Base-by-base conservation (phyloP, 2,888 invertebrate genomes). In the Platycheirus albimanus region DNA sequence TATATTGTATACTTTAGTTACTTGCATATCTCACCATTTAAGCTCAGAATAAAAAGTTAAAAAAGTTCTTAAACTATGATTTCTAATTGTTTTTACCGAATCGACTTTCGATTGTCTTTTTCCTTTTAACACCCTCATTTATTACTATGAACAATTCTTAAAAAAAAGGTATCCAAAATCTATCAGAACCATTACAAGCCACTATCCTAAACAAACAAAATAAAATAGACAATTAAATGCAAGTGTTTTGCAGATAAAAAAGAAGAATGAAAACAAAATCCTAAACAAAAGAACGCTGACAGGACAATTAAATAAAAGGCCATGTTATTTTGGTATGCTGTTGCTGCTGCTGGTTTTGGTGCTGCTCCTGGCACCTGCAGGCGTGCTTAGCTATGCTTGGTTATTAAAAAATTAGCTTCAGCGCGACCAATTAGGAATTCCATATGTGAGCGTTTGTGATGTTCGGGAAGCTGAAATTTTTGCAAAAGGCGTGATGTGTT, bases 351-450 rank as follows among this genome's bases (percentile, higher is more conserved):
- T 52, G n/a, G 4, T 24, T 3, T 3, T 63, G 28, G 49, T 61
- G 52, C 15, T 52, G 19, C 69, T 41, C 45, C 19, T 64, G 47
- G 19, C 80, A 76, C 76, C 80, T 80, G 64, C 75, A 64, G 80
- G 76, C 70, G 28, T 30, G 28, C 58, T 75, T 38, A 80, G n/a
- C n/a, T n/a, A n/a, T n/a, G 76, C 76, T 81, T 81, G 76, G 80
- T 76, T 76, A 81, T 81, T 81, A 81, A 54, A 81, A 81, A 81
- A 81, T 81, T 76, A 81, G 76, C 70, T 76, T 24, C 58, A 76
- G 64, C 41, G 66, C 58, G 36, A 36, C 70, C 76, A 81, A 76
- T 81, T 81, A 66, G 52, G 30, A 66, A 76, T 76, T 76, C 66
- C 76, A 61, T 8, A 8, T 81, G 70, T 80, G 76, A 51, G 64